These are phyloP conservation scores for Zaprionus lineosus DNA, from an alignment of 2,888 invertebrate genomes.

Conservation along the genomic window DNA sequence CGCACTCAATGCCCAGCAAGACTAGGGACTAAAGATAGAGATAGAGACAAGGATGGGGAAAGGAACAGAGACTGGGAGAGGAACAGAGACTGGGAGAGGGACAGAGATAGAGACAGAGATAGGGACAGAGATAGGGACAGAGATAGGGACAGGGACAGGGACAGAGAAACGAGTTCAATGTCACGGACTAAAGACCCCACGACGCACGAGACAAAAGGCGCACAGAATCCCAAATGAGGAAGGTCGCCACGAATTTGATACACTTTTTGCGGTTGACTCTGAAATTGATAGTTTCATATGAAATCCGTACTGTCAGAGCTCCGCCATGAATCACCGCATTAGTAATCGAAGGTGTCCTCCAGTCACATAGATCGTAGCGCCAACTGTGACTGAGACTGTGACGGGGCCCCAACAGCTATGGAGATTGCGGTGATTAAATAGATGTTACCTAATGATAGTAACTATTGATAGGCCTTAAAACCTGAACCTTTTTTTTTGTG, in stretches of 20 bases:
- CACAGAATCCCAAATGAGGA: conserved; percentile 27
- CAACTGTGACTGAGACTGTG: too few species aligned
- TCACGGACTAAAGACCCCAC: conserved; percentile 17
- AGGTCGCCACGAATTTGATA: conserved; percentile 45
- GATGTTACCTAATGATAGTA: too few species aligned
- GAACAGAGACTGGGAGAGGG: conserved; percentile 1
- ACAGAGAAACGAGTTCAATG: conserved; percentile 47
- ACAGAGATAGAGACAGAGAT: conserved; percentile 2
- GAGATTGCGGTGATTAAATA: conserved; percentile 1
- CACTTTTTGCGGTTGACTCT: conserved; percentile 43
- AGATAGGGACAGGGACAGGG: not conserved
- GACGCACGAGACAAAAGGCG: conserved; percentile 15
- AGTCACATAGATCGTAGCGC: too few species aligned
- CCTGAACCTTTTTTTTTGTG: too few species aligned
- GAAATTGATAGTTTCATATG: too few species aligned
- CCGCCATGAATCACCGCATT: not conserved
- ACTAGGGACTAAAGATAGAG: not conserved
- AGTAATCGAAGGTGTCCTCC: too few species aligned
- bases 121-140: not conserved
- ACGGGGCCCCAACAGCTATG: too few species aligned
- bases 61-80: not conserved
- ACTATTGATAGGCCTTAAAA: too few species aligned
- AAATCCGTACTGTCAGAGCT: conserved; percentile 13
- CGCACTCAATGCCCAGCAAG: too few species aligned
- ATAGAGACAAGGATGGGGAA: not conserved